A percentile compares a stretch with the other conserved stretches of the same genome.
Evolutionary conservation across 2,888 invertebrate species (phyloP).

Genomic region (Carpatolechia fugitivella): DNA sequence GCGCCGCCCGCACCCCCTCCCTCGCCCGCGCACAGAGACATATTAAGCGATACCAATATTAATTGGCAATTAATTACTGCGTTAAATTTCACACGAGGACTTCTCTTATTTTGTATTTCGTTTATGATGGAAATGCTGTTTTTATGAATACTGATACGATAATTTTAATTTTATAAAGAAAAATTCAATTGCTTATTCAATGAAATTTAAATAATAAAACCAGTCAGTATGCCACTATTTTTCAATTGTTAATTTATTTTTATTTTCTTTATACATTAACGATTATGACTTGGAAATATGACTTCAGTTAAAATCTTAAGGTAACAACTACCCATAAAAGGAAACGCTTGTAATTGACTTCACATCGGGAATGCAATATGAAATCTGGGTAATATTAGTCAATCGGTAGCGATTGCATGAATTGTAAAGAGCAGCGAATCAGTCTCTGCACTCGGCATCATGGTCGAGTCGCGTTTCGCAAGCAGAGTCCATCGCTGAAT

Average conservation of each 20-base stretch:
- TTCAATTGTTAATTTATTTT: too few relatives aligned
- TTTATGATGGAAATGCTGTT: too few relatives aligned
- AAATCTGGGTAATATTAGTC: conserved; percentile 31
- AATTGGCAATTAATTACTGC: conserved; percentile 19
- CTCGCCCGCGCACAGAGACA: conserved; percentile 36
- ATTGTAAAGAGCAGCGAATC: conserved; percentile 52
- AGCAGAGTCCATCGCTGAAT: conserved; percentile 77
- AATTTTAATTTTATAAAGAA: too few relatives aligned
- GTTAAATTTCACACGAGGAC: neutral
- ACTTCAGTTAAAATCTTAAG: too few relatives aligned
- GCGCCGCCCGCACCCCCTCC: conserved; percentile 33
- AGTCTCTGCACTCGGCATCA: conserved; percentile 56
- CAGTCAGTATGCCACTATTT: too few relatives aligned
- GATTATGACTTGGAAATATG: too few relatives aligned
- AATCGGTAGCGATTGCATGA: conserved; percentile 53
- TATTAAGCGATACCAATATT: conserved; percentile 19
- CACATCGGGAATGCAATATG: neutral
- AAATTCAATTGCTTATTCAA: too few relatives aligned
- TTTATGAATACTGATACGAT: too few relatives aligned
- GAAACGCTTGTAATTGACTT: neutral
- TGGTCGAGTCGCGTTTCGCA: conserved; percentile 72
- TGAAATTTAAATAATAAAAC: too few relatives aligned
- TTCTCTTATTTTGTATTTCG: neutral
- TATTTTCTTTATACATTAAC: too few relatives aligned
- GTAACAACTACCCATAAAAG: too few relatives aligned